Evolutionary conservation across 2,797 vertebrate genomes (phyloP), one percentile per base, ranked within the genome.

Genomic region (Rhyacichthys aspro): DNA sequence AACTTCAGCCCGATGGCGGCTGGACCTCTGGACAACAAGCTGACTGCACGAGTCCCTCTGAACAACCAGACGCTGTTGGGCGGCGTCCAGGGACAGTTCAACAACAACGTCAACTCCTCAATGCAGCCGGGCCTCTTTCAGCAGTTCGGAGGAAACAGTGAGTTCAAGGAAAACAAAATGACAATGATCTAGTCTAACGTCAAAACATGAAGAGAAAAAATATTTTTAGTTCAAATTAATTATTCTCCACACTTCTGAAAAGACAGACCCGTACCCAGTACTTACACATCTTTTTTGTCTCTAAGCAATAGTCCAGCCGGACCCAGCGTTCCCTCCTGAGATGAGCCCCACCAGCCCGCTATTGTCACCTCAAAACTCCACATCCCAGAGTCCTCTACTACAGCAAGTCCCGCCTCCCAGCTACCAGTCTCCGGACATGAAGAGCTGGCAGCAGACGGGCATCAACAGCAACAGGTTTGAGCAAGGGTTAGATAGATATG

Each of bases 341-440:
- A 92, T 96, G 67, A 95, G 95, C 72, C 96, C 96, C 47, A 94
- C 94, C 86, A 96, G 93, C 74, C 94, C 95, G 8, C 78, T 97
- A 88, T 91, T 97, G 86, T 96, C 95, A 1, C 94, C 96, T 76
- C 95, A 95, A 56, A 93, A 95, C 77, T 90, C 95, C 36, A 91
- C 93, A 46, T 91, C 94, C 49, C 96, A 96, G 87, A 97, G 93
- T 87, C 92, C 95, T 82, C 82, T 98, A 90, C 93, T 97, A 60
- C 95, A 96, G 81, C 93, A 95, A n/a, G 88, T 93, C 1, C 92
- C 93, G 0, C 92, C 94, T 0, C 82, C 95, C 10, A 94, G 95
- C 67, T 98, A 96, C 90, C 95, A 96, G 91, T 94, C 96, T 9
- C 93, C 95, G 16, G 96, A 97, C 76, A 92, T 96, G 84, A 98